These are phyloP conservation scores for Copsychus sechellarum DNA, from an alignment of 2,113 vertebrate species.

Conservation along the genomic window DNA sequence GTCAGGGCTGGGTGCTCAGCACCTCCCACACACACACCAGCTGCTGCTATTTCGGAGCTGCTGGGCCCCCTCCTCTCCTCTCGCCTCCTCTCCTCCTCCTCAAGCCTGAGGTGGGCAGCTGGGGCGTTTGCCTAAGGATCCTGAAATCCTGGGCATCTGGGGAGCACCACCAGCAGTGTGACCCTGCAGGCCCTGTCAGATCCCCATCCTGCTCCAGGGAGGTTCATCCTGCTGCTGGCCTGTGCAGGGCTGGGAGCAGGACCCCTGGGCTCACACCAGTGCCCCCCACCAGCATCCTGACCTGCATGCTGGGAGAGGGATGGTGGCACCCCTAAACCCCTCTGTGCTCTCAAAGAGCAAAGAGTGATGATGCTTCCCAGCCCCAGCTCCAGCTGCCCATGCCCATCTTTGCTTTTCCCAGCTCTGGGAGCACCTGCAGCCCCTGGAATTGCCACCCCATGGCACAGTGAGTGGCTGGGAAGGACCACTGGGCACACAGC, in stretches of 20 bases:
- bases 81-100: constrained; percentile 15
- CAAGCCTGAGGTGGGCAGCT: not conserved
- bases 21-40: constrained; percentile 75
- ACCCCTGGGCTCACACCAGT: not conserved
- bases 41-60: constrained; percentile 71
- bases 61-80: constrained; percentile 32
- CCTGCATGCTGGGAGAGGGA: not conserved
- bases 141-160: not conserved
- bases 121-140: not conserved
- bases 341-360: fast-evolving
- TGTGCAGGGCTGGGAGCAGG: not conserved
- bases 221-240: not conserved
- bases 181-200: not conserved
- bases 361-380: not conserved
- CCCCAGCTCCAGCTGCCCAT: not conserved
- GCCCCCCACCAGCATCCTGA: not conserved
- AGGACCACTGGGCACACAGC: not conserved
- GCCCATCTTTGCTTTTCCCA: fast-evolving
- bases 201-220: fast-evolving
- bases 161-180: fast-evolving
- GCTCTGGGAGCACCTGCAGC: not conserved
- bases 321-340: not conserved
- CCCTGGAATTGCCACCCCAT: not conserved
- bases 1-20: constrained; percentile 73
- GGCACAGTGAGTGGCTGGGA: fast-evolving